A percentile compares a stretch with the other conserved stretches of the same genome.
Conservation (phyloP, 1,140 invertebrate genomes). For the Acromyrmex echinatior region DNA sequence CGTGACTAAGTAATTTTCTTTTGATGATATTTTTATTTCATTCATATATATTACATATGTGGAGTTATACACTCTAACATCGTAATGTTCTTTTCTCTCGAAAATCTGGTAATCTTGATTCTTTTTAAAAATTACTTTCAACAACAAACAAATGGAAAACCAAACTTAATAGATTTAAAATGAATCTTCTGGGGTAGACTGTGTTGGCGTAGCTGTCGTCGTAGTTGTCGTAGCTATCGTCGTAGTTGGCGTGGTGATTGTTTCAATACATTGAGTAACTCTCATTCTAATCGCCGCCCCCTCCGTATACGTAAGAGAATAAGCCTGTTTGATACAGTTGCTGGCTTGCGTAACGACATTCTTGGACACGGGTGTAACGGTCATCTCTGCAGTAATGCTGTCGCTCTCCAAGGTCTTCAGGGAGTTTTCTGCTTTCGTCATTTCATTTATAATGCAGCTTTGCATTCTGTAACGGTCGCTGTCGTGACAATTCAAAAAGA, state of each 20-base stretch:
- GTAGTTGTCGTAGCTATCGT: neutral
- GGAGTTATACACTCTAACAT: neutral
- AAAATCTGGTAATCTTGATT: too few species aligned
- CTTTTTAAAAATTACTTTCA: neutral
- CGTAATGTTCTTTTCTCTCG: too few species aligned
- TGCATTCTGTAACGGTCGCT: neutral
- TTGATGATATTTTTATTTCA: slow-evolving; percentile 12
- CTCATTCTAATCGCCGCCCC: neutral
- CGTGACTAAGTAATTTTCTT: neutral
- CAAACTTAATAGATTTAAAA: neutral
- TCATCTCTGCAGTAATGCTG: neutral
- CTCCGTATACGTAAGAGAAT: neutral
- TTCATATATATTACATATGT: slow-evolving; percentile 23
- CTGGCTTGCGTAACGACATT: neutral
- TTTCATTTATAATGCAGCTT: neutral
- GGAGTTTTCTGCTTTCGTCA: neutral
- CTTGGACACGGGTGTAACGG: neutral
- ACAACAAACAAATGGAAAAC: neutral
- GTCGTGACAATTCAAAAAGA: slow-evolving; percentile 7
- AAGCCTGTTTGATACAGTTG: neutral
- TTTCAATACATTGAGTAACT: neutral
- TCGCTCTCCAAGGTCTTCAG: neutral
- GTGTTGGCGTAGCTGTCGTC: too few species aligned
- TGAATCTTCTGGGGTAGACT: neutral
- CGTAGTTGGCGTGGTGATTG: neutral